Percentiles rank a stretch among this genome's conserved stretches.
Conservation (phyloP, 1,140 invertebrate genomes). For the Hypsibius dujardini region DNA sequence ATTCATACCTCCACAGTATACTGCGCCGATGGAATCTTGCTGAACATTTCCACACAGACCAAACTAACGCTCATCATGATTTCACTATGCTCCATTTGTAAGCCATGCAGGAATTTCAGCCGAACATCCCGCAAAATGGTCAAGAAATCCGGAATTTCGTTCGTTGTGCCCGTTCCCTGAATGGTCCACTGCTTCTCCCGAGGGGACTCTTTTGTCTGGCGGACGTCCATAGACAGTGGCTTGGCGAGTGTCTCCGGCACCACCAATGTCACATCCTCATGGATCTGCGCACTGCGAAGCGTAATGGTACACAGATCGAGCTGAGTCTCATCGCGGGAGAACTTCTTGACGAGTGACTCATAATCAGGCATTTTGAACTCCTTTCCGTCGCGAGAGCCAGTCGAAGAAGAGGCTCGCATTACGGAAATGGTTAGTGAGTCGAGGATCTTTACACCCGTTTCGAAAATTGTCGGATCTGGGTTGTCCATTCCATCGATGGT, state of each 20-base stretch:
- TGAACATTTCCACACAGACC: conserved; percentile 5
- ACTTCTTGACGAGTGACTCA: neutral
- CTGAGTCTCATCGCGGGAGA: neutral
- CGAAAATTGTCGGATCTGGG: neutral
- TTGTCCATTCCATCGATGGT: conserved; percentile 17
- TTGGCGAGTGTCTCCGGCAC: neutral
- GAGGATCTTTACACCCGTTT: neutral
- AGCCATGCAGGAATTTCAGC: neutral
- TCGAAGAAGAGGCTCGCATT: neutral
- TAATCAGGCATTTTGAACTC: neutral
- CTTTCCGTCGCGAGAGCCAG: neutral
- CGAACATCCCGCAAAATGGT: conserved; percentile 4
- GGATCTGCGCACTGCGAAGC: neutral
- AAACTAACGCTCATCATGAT: neutral
- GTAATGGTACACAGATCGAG: neutral
- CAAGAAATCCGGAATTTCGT: conserved; percentile 13
- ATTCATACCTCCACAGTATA: neutral
- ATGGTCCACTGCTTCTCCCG: neutral
- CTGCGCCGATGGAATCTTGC: conserved; percentile 1
- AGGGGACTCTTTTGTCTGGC: neutral
- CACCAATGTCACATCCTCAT: neutral
- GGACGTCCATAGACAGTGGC: neutral
- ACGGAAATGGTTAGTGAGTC: conserved; percentile 16
- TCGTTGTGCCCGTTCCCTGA: neutral
- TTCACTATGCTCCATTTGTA: neutral